Percentiles rank a stretch among this genome's conserved stretches.
These are phyloP conservation scores for Drosophila lutescens DNA, from an alignment of 2,888 invertebrate species.

Conservation along the genomic window DNA sequence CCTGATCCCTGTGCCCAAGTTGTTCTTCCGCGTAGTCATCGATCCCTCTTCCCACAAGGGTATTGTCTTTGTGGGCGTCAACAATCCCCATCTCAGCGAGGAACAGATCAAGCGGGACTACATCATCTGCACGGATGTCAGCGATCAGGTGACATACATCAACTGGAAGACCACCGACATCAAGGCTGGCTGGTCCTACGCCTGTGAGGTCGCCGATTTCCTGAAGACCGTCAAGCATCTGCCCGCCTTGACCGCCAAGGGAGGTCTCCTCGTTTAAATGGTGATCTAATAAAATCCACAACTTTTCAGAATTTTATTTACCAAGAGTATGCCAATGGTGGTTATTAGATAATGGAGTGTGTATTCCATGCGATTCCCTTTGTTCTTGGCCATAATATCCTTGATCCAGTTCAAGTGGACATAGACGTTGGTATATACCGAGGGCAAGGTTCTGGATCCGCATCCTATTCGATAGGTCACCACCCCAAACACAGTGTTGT, in stretches of 20 bases:
- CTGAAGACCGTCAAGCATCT: slow-evolving; percentile 68
- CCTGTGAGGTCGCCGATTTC: slow-evolving; percentile 79
- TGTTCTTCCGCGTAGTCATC: slow-evolving; percentile 87
- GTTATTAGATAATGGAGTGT: neutral
- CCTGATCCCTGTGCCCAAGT: slow-evolving; percentile 86
- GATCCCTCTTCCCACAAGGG: slow-evolving; percentile 84
- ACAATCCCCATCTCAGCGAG: slow-evolving; percentile 82
- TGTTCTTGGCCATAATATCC: neutral
- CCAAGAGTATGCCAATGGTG: neutral
- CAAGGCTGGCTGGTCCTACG: slow-evolving; percentile 80
- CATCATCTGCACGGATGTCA: slow-evolving; percentile 78
- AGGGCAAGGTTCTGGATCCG: slow-evolving; percentile 38
- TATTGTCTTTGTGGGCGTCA: slow-evolving; percentile 86
- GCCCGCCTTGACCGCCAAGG: slow-evolving; percentile 70
- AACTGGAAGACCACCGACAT: slow-evolving; percentile 78
- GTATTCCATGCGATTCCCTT: neutral
- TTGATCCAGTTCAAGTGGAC: slow-evolving; percentile 53
- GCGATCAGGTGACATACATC: slow-evolving; percentile 76
- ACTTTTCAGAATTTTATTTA: slow-evolving; percentile 25
- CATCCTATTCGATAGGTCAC: slow-evolving; percentile 57
- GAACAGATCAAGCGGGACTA: slow-evolving; percentile 78
- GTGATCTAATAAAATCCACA: slow-evolving; percentile 24
- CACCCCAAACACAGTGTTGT: slow-evolving; percentile 51
- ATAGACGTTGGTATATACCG: slow-evolving; percentile 61
- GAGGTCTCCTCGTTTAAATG: slow-evolving; percentile 72